Evolutionary conservation across 2,888 invertebrate species (phyloP), one percentile per base, ranked within the genome.

Genomic region (Uropetala carovei): DNA sequence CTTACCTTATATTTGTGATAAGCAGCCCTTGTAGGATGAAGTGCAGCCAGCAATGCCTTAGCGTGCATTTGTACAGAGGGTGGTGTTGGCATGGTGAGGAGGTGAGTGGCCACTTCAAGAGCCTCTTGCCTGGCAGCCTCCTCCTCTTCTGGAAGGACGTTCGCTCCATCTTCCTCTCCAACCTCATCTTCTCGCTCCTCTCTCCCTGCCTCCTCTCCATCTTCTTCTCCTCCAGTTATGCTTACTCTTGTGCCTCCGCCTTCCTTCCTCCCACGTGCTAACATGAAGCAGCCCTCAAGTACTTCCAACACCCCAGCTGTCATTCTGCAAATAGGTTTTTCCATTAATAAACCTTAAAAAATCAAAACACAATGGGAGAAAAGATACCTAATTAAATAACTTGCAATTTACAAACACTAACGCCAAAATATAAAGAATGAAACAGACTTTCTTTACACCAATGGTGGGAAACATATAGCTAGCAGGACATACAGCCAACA

Each of bases 1-100:
- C 94, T 93, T 94, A 97, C 98, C 96, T 99, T 99, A 94, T 98
- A 98, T 94, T 96, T 96, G 94, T 99, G 98, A 95, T 99, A 99
- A 10, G 96, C 95, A 58, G 96, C 95, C 84, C 97, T 96, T 59
- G 97, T 97, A 57, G 97, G 96, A 94, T 97, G 97, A 60, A 99
- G 95, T 0, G 98, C 97, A 0, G 98, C 97, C 93, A 99, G 95
- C 92, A 99, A 96, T 58, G 97, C 97, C 94, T 98, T 98, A 3
- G 98, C 97, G 93, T 97, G 97, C 92, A 97, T 96, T 94, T 98
- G 97, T 10, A 98, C 97, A 14, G 96, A 96, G 91, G 96, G 96
- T 0, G 97, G 97, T 22, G 97, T 97, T 0, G 98, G 97, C 93
- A 98, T 94, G 22, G 97, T 96, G 68, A 98, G 94, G 82, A 97